A percentile compares a stretch with the other conserved stretches of the same genome.
These are phyloP conservation scores for Lasioglossum malachurum DNA, from an alignment of 2,888 invertebrate genomes.

Conservation along the genomic window DNA sequence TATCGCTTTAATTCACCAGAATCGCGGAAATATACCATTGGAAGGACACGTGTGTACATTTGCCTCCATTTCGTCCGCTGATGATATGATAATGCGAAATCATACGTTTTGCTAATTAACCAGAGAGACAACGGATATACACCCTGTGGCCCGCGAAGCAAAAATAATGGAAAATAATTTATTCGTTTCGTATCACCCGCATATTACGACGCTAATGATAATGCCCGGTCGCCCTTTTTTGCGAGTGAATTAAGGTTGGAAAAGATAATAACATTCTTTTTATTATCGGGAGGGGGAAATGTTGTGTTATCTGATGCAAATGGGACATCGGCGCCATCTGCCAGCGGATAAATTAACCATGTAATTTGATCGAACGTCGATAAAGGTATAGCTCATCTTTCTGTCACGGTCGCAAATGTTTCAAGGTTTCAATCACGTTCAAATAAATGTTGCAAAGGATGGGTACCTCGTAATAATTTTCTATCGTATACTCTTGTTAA, in stretches of 20 bases:
- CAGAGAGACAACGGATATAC: slow-evolving; percentile 13
- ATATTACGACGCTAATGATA: background rate
- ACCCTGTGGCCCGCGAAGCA: background rate
- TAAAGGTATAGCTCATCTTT: slow-evolving; percentile 29
- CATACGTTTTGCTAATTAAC: slow-evolving; percentile 49
- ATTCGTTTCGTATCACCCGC: background rate
- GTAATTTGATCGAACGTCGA: slow-evolving; percentile 41
- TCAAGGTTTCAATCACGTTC: background rate
- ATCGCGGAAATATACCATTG: slow-evolving; percentile 21
- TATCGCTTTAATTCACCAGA: slow-evolving; percentile 38
- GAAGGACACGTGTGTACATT: slow-evolving; percentile 16
- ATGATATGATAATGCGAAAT: slow-evolving; percentile 44
- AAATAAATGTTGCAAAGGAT: background rate
- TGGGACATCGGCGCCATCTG: slow-evolving; percentile 45
- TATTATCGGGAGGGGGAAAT: background rate
- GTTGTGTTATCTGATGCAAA: slow-evolving; percentile 9
- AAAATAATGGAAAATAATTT: slow-evolving; percentile 23
- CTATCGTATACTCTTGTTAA: background rate
- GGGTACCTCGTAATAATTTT: background rate
- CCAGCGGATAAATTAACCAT: background rate
- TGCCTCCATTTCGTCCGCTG: slow-evolving; percentile 7
- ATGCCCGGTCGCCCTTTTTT: background rate
- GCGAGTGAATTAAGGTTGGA: background rate
- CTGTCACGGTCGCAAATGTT: background rate
- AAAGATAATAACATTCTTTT: background rate